Evolutionary conservation across 2,888 invertebrate genomes (phyloP).

Genomic region (Leucania comma): DNA sequence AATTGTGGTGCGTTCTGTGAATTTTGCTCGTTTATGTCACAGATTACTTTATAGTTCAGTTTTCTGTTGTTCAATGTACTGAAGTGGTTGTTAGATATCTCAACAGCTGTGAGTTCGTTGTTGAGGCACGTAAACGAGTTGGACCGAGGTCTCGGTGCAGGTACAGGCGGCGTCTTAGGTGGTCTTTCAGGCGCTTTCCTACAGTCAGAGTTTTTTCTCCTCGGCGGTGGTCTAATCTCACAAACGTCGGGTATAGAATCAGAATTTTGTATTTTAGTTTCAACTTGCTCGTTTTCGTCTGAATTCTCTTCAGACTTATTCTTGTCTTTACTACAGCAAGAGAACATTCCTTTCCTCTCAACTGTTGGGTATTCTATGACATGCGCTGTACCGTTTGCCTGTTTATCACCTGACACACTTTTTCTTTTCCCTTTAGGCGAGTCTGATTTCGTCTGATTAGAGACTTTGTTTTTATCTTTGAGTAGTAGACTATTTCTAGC

Average conservation of each 20-base stretch:
- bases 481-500: constrained; percentile 88
- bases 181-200: constrained; percentile 93
- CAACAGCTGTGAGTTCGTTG: constrained; percentile 85
- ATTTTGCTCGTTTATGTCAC: constrained; percentile 84
- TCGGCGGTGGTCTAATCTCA: constrained; percentile 92
- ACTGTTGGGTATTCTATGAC: constrained; percentile 94
- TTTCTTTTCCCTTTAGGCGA: constrained; percentile 87
- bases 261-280: constrained; percentile 81
- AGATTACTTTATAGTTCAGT: constrained; percentile 85
- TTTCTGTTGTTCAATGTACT: constrained; percentile 86
- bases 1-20: constrained; percentile 87
- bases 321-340: constrained; percentile 92
- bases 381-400: constrained; percentile 86
- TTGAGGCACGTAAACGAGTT: constrained; percentile 89
- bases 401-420: constrained; percentile 82
- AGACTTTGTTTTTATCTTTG: constrained; percentile 85
- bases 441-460: constrained; percentile 80
- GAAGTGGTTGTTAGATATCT: constrained; percentile 85
- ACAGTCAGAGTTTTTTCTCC: constrained; percentile 89
- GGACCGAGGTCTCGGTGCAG: constrained; percentile 90
- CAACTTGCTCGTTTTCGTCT: constrained; percentile 83
- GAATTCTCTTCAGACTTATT: constrained; percentile 89
- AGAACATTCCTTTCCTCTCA: constrained; percentile 93
- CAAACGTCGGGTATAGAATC: constrained; percentile 87
- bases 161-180: constrained; percentile 90